Evolutionary conservation across 2,797 vertebrate genomes (phyloP), one percentile per base, ranked within the genome.

Genomic region (Calcarius lapponicus): DNA sequence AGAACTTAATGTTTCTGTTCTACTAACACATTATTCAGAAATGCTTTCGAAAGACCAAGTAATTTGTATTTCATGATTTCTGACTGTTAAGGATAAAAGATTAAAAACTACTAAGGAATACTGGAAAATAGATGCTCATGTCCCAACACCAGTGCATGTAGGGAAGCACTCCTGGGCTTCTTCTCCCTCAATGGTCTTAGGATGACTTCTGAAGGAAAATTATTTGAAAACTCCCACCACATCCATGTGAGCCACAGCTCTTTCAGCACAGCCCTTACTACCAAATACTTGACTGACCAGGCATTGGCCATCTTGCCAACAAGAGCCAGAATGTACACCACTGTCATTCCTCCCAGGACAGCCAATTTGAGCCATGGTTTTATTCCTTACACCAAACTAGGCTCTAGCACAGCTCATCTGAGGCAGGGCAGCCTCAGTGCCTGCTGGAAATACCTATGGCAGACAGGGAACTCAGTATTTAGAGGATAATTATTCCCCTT

Each of bases 251-350:
- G 28, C 47, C 14, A 5, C 4, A 17, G 8, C 10, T 80, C 38
- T 48, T 67, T 38, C 48, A 75, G 40, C 61, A 57, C 19, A 70
- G 9, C 42, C 47, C 61, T 45, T 20, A 36, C 1, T 31, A 20
- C 45, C 64, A 64, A n/a, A 47, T 7, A 36, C 19, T 47, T 64
- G 5, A 31, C 2, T 43, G 79, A 32, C 45, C 67, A 38, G 38
- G 51, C 19, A 2, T 1, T 15, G 66, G 32, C 32, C 29, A 7
- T 11, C 19, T 10, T 24, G 9, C 31, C 76, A 58, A 9, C 9
- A 40, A 16, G 26, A 29, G 75, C 48, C 5, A 13, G 47, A 90
- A 57, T 0, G 3, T 1, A 8, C 1, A 2, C 42, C 5, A 1
- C 32, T 40, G 20, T 6, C 34, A 14, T 13, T 42, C 32, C 61